A percentile compares a stretch with the other conserved stretches of the same genome.
These are phyloP conservation scores for Andrena hattorfiana DNA, from an alignment of 2,888 invertebrate genomes.

Conservation along the genomic window DNA sequence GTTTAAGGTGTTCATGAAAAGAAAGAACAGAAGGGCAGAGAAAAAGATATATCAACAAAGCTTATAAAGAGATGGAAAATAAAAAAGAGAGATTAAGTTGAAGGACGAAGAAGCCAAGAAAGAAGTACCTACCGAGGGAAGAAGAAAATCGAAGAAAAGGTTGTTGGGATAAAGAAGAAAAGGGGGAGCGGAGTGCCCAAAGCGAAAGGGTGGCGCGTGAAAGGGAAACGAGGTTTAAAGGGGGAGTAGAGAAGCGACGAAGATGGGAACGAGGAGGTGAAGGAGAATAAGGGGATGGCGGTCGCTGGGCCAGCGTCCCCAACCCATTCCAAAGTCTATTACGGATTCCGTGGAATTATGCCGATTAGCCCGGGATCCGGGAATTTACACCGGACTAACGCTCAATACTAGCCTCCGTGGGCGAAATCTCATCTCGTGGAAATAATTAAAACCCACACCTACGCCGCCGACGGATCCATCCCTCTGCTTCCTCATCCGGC, in stretches of 20 bases:
- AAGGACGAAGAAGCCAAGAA: background rate
- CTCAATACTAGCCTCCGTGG: constrained; percentile 71
- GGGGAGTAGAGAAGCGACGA: constrained; percentile 17
- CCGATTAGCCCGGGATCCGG: constrained; percentile 77
- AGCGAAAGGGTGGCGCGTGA: constrained; percentile 1
- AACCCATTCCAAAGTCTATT: constrained; percentile 76
- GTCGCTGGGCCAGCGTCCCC: constrained; percentile 63
- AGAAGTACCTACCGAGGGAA: background rate
- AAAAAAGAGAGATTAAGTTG: background rate
- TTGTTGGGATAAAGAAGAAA: background rate
- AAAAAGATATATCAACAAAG: background rate
- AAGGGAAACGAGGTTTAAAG: constrained; percentile 12
- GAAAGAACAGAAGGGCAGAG: background rate
- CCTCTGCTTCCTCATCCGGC: constrained; percentile 48
- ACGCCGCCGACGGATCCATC: constrained; percentile 36
- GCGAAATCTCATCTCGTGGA: constrained; percentile 77
- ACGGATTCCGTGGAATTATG: constrained; percentile 79
- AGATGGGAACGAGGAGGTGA: constrained; percentile 21
- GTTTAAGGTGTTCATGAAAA: too few species aligned
- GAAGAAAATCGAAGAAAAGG: background rate
- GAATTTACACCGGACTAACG: constrained; percentile 76
- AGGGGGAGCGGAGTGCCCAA: background rate
- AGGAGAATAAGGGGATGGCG: constrained; percentile 39
- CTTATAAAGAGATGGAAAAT: background rate
- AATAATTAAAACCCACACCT: constrained; percentile 78